A percentile compares a stretch with the other conserved stretches of the same genome.
Evolutionary conservation across 2,888 invertebrate genomes (phyloP).

Genomic region (Machimus rusticus): DNA sequence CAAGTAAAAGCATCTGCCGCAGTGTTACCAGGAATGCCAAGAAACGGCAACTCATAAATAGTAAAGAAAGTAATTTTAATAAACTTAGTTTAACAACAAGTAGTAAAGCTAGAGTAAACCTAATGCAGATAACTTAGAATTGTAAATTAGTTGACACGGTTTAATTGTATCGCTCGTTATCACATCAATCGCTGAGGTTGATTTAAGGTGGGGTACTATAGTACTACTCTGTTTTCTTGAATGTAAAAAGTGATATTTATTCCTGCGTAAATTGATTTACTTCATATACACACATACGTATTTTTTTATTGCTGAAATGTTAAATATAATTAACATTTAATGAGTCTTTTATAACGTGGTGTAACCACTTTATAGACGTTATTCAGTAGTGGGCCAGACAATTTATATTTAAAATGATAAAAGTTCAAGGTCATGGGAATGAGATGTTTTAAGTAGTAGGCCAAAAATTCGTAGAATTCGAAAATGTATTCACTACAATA

Average conservation of each 20-base stretch:
- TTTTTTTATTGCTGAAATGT: background rate
- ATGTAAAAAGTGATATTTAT: background rate
- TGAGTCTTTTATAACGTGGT: background rate
- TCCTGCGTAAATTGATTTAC: background rate
- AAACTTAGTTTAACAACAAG: background rate
- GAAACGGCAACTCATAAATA: background rate
- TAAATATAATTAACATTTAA: background rate
- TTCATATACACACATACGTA: background rate
- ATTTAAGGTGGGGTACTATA: background rate
- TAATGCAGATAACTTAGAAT: background rate
- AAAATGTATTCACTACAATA: background rate
- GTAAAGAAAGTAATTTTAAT: background rate
- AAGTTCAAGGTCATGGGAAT: background rate
- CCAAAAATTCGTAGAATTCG: background rate
- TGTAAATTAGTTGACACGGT: background rate
- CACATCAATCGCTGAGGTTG: background rate
- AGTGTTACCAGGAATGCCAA: background rate
- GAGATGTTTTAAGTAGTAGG: background rate
- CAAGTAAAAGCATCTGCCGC: background rate
- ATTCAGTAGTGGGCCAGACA: background rate
- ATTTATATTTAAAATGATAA: background rate
- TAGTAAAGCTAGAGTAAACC: background rate
- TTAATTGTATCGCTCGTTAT: background rate
- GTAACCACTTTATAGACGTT: background rate
- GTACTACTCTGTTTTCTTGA: background rate